Conservation (phyloP, 2,113 vertebrate species). For the Maylandia zebra region DNA sequence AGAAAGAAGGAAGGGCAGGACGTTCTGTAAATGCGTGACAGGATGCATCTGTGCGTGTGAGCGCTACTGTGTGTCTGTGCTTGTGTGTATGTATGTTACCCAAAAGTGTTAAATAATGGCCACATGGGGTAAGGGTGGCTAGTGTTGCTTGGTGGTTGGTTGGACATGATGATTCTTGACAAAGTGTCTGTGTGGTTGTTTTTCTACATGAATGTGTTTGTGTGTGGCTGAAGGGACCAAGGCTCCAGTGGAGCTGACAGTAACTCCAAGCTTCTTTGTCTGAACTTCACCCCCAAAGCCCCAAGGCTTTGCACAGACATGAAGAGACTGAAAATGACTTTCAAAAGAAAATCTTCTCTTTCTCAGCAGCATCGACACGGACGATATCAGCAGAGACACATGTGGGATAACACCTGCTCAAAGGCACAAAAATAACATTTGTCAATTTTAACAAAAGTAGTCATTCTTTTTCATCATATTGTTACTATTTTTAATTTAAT, state of each 20-base stretch:
- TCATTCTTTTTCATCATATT: neutral
- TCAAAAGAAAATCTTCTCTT: neutral
- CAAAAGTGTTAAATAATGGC: slow-evolving; percentile 21
- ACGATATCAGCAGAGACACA: neutral
- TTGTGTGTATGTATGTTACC: neutral
- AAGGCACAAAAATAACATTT: neutral
- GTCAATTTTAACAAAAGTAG: neutral
- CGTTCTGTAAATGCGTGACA: neutral
- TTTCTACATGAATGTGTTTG: neutral
- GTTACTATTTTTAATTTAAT: neutral
- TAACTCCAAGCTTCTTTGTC: neutral
- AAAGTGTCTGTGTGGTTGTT: slow-evolving; percentile 10
- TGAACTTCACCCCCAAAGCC: neutral
- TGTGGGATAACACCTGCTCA: neutral
- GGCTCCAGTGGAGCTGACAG: neutral
- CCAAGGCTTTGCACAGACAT: neutral
- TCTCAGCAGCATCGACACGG: neutral
- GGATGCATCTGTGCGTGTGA: neutral
- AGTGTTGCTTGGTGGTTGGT: slow-evolving; percentile 30
- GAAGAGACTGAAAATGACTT: neutral
- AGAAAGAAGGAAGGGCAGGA: neutral
- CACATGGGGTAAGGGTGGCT: slow-evolving; percentile 35
- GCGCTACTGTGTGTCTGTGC: neutral
- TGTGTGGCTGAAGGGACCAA: neutral
- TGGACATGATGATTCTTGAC: slow-evolving; percentile 38